Evolutionary conservation across 2,113 vertebrate genomes (phyloP), one percentile per base, ranked within the genome.

Genomic region (Eubucco bourcierii): DNA sequence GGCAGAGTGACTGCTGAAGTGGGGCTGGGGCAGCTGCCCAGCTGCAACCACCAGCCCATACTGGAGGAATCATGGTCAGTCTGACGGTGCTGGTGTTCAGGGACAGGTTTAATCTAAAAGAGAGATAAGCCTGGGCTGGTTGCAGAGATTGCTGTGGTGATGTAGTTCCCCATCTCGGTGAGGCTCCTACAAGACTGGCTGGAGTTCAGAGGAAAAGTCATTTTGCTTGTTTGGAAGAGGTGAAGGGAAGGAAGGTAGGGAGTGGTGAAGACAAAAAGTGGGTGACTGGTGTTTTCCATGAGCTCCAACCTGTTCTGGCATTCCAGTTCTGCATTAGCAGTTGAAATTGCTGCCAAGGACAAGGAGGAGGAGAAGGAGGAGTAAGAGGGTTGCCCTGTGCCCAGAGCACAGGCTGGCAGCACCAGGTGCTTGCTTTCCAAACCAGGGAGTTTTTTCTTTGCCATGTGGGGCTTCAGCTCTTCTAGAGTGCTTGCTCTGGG

Each of bases 1-100:
- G 1, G n/a, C 58, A 56, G 27, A 25, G 46, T 0, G 6, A 12
- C 29, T 9, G 44, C 50, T 16, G 10, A 2, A 12, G 24, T 0
- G 3, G 71, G 47, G 41, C 56, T 7, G 58, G 44, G 76, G 7
- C 60, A 8, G 6, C 27, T 9, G 20, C 55, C 11, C 31, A 11
- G 73, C 9, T 15, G 39, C 11, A 28, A n/a, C n/a, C 53, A 7
- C 15, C 10, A 12, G 76, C 66, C 77, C 25, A 0, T 0, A 3
- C 47, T 1, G 1, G 41, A 56, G 31, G 23, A 13, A 7, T 0
- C 9, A 11, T 8, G 18, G 18, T 7, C 7, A 4, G 60, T 44
- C 28, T 0, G 4, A 0, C 2, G 74, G 16, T 5, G 44, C 65
- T 12, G 53, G 13, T 41, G 44, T n/a, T 37, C 60, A 21, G 70